A percentile compares a stretch with the other conserved stretches of the same genome.
Conservation (phyloP, 2,797 vertebrate genomes). For the Graptemys geographica region DNA sequence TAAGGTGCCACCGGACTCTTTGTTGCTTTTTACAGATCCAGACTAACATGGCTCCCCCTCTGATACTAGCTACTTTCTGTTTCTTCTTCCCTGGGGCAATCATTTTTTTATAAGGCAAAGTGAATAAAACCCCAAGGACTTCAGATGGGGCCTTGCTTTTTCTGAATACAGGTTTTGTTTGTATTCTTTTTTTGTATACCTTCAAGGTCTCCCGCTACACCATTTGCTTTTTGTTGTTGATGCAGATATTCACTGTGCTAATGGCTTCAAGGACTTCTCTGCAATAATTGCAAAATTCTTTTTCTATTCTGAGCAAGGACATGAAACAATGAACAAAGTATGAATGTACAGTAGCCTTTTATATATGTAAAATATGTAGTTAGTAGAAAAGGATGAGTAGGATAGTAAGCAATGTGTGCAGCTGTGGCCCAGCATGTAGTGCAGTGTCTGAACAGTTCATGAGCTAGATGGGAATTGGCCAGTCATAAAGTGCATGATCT, state of each 20-base stretch:
- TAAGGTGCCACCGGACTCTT: too few species aligned
- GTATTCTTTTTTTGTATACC: background rate
- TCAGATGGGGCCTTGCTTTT: background rate
- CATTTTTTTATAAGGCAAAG: background rate
- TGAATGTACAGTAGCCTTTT: background rate
- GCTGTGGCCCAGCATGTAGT: background rate
- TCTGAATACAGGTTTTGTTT: background rate
- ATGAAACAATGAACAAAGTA: background rate
- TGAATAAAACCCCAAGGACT: background rate
- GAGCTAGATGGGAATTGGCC: background rate
- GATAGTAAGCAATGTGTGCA: background rate
- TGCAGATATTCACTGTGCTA: background rate
- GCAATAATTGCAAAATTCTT: background rate
- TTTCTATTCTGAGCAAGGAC: background rate
- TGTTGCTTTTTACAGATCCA: too few species aligned
- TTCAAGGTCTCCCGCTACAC: background rate
- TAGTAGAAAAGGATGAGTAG: background rate
- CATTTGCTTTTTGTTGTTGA: background rate
- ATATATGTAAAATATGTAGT: background rate
- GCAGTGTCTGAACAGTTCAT: background rate
- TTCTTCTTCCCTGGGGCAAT: background rate
- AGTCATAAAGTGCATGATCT: background rate
- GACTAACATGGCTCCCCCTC: too few species aligned
- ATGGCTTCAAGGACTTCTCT: background rate
- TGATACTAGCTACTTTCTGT: background rate